These are phyloP conservation scores for Montipora efflorescens DNA, from an alignment of 64 coral and sea anemone species.

Conservation along the genomic window DNA sequence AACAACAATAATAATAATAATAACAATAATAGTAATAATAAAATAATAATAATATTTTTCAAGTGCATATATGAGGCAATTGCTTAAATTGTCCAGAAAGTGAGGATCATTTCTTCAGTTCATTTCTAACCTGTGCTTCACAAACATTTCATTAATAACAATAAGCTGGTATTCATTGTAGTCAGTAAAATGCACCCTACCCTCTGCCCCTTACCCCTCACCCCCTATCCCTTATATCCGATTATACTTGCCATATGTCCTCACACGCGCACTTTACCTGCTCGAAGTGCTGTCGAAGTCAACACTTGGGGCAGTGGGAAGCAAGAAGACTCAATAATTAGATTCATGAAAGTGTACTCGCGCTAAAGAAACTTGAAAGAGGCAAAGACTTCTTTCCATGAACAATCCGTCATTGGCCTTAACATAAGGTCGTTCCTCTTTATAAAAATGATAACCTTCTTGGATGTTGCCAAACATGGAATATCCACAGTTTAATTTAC, in stretches of 20 bases:
- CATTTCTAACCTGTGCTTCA: too few relatives aligned
- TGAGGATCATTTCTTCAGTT: too few relatives aligned
- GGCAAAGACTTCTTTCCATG: conserved; percentile 22
- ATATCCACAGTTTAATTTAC: conserved; percentile 28
- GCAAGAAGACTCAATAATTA: background rate
- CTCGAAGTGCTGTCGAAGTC: too few relatives aligned
- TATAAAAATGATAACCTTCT: conserved; percentile 21
- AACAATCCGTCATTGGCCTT: conserved; percentile 23
- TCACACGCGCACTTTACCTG: background rate
- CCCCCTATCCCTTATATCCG: too few relatives aligned
- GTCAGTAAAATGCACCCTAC: too few relatives aligned
- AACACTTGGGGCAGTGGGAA: background rate
- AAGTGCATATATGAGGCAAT: too few relatives aligned
- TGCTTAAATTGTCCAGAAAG: too few relatives aligned
- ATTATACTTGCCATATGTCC: too few relatives aligned
- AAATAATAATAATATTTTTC: background rate
- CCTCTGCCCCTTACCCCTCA: too few relatives aligned
- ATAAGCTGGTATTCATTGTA: too few relatives aligned
- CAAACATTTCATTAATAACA: too few relatives aligned
- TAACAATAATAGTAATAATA: background rate
- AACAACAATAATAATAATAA: background rate
- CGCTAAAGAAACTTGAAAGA: conserved; percentile 44
- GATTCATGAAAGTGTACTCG: conserved; percentile 19
- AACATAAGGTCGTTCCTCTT: conserved; percentile 17
- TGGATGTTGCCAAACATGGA: conserved; percentile 18